Conservation (phyloP, 2,888 invertebrate species). For the Yponomeuta plumbellus region DNA sequence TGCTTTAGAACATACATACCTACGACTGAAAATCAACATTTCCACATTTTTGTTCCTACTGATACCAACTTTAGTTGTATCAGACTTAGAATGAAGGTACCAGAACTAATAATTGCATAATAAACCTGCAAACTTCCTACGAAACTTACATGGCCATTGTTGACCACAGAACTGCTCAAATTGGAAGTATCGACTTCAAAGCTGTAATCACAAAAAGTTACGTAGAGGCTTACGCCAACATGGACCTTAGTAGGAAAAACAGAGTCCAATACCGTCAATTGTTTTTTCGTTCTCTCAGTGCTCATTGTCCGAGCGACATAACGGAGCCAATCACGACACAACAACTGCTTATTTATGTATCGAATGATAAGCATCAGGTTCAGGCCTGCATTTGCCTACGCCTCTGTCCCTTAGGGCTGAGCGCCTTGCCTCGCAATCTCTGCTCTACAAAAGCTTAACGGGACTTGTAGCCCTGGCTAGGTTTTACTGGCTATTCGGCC, state of each 20-base stretch:
- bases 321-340: slow-evolving; percentile 24
- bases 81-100: too few relatives aligned
- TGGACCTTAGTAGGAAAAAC: not conserved
- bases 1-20: too few relatives aligned
- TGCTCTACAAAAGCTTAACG: slow-evolving; percentile 2
- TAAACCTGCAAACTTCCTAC: too few relatives aligned
- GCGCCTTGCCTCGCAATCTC: not conserved
- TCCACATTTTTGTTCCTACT: too few relatives aligned
- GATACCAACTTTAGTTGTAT: too few relatives aligned
- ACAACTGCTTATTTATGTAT: slow-evolving; percentile 24
- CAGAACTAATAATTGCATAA: too few relatives aligned
- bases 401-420: slow-evolving; percentile 8
- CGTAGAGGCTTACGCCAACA: not conserved
- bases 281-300: not conserved
- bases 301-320: slow-evolving; percentile 19
- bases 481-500: not conserved
- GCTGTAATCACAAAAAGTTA: not conserved
- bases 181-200: not conserved
- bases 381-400: slow-evolving; percentile 17
- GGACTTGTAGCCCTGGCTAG: not conserved
- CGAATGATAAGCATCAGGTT: slow-evolving; percentile 23
- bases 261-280: not conserved
- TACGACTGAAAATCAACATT: too few relatives aligned
- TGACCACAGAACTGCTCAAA: not conserved
- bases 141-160: too few relatives aligned